A percentile compares a stretch with the other conserved stretches of the same genome.
These are phyloP conservation scores for Anhinga anhinga DNA, from an alignment of 2,113 vertebrate genomes.

Conservation along the genomic window DNA sequence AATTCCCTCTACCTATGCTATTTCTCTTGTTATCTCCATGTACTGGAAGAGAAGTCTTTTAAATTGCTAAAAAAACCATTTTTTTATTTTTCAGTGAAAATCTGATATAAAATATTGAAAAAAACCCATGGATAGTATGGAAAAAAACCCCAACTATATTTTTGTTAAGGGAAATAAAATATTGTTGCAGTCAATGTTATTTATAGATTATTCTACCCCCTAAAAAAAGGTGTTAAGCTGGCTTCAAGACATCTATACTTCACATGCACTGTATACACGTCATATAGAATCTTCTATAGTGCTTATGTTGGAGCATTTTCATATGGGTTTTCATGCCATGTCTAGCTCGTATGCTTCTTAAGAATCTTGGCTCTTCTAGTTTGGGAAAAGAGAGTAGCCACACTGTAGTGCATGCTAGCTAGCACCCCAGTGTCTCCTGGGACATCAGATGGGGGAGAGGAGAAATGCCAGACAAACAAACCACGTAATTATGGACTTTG, in stretches of 20 bases:
- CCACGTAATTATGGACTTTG: not conserved
- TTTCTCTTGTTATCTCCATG: not conserved
- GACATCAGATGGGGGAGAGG: not conserved
- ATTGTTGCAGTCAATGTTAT: accelerated
- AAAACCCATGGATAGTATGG: accelerated
- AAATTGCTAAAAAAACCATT: not conserved
- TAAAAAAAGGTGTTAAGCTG: not conserved
- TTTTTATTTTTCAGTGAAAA: not conserved
- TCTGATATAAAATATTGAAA: not conserved
- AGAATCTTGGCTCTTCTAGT: not conserved
- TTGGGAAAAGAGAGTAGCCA: not conserved
- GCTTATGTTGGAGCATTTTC: not conserved
- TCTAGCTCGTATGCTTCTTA: not conserved
- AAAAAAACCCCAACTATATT: accelerated
- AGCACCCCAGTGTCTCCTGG: not conserved
- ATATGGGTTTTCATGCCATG: not conserved
- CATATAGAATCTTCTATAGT: not conserved
- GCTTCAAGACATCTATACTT: not conserved
- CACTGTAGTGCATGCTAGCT: not conserved
- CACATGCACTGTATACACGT: not conserved
- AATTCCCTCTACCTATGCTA: not conserved
- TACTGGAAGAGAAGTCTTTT: not conserved
- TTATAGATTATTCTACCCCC: not conserved
- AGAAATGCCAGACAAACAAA: not conserved
- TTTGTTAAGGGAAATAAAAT: not conserved